Conservation (phyloP, 1,140 invertebrate genomes). For the Nixonia krombeini region DNA sequence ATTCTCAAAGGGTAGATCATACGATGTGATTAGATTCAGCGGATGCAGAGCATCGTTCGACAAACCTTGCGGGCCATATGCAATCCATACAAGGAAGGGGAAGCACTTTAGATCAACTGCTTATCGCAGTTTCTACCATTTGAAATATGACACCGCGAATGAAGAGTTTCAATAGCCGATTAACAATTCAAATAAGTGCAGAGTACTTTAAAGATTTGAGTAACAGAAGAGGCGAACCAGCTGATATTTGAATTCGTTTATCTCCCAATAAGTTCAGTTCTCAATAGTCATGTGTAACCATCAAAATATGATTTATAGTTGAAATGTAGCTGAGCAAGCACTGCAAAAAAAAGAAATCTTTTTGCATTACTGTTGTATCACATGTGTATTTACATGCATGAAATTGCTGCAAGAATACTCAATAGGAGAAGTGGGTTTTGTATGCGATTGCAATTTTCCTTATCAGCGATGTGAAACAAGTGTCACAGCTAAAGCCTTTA, state of each 20-base stretch:
- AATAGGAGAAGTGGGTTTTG: too few relatives aligned
- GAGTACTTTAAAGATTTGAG: constrained; percentile 14
- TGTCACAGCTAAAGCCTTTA: constrained; percentile 26
- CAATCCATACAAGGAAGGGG: constrained; percentile 38
- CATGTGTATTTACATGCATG: too few relatives aligned
- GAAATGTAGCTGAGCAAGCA: too few relatives aligned
- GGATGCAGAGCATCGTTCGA: constrained; percentile 41
- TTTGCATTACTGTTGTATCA: too few relatives aligned
- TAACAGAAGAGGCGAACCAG: too few relatives aligned
- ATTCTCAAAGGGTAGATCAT: constrained; percentile 51
- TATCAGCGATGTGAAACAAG: constrained; percentile 14
- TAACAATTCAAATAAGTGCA: constrained; percentile 5
- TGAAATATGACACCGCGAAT: constrained; percentile 12
- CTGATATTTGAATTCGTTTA: too few relatives aligned
- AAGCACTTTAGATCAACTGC: constrained; percentile 25
- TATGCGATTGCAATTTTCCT: not conserved
- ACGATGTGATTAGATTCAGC: constrained; percentile 51
- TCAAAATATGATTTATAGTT: too few relatives aligned
- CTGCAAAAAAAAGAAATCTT: too few relatives aligned
- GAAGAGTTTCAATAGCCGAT: not conserved
- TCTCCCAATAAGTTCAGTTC: too few relatives aligned
- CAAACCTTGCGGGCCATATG: constrained; percentile 50
- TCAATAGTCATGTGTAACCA: too few relatives aligned
- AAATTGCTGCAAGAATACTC: too few relatives aligned
- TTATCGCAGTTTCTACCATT: constrained; percentile 26